Evolutionary conservation across 2,113 vertebrate genomes (phyloP), one percentile per base, ranked within the genome.

Genomic region (Bombycilla garrulus): DNA sequence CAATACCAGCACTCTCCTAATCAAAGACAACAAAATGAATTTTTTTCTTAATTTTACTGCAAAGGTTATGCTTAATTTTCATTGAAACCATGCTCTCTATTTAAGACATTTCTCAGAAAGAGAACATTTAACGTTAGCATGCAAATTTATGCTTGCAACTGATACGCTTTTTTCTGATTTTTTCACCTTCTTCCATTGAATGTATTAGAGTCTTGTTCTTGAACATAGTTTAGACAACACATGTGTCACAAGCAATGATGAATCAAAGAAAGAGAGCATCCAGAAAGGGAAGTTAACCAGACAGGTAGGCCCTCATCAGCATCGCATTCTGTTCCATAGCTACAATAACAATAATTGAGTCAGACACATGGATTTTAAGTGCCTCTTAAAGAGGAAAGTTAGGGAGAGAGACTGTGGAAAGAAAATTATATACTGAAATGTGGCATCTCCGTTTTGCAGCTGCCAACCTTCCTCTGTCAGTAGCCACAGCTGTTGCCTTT

Each of bases 211-310:
- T 66, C 92, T 94, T 96, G 92, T 76, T 86, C 93, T 94, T 84
- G 96, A 97, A 97, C 93, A 85, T 57, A 79, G 48, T 92, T 96
- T 95, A 77, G 16, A 96, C 96, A 97, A 97, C 82, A 96, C 89
- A 87, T 42, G 36, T 96, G 97, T 98, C 98, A 98, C 93, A 96
- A 97, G 91, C 96, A 97, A 97, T 97, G 94, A 95, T 83, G 72
- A 90, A 81, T 92, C 74, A 93, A 95, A 96, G 96, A 90, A 96
- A 93, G 92, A 60, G 96, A 96, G 93, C 92, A 96, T 78, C 82
- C 91, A 89, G 92, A 96, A 95, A 97, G 72, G 86, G 58, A 94
- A 96, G 92, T 85, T 95, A 97, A 96, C 95, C 94, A 96, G 97
- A 96, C 95, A 97, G 97, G 95, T 90, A 96, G 89, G 71, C 85